A percentile compares a stretch with the other conserved stretches of the same genome.
Evolutionary conservation across 2,113 vertebrate genomes (phyloP).

Genomic region (Oceanodroma tethys): DNA sequence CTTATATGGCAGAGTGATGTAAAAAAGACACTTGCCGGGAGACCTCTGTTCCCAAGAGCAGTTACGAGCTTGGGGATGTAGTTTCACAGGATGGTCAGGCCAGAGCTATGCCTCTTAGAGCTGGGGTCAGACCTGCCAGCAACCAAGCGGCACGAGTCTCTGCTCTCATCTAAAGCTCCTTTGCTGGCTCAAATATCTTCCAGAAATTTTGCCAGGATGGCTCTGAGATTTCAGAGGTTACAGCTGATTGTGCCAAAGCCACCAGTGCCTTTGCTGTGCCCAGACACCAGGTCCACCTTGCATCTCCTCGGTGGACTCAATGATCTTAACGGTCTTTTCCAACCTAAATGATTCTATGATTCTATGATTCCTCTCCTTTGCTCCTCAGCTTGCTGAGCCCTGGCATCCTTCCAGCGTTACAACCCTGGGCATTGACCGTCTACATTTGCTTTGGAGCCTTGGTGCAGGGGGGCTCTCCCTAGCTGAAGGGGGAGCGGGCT

Average conservation of each 20-base stretch:
- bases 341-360: not conserved
- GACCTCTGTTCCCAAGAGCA: not conserved
- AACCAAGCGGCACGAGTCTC: not conserved
- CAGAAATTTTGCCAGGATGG: not conserved
- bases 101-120: not conserved
- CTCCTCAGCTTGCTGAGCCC: not conserved
- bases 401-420: not conserved
- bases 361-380: not conserved
- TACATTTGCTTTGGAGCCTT: not conserved
- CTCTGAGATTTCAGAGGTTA: not conserved
- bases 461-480: not conserved
- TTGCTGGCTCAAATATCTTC: not conserved
- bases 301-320: rapidly evolving
- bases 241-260: not conserved
- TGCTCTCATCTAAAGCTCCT: not conserved
- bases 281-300: not conserved
- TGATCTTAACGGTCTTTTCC: not conserved
- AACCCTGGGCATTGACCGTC: not conserved
- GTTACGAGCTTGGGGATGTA: not conserved
- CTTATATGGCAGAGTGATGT: not conserved
- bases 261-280: not conserved
- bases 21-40: not conserved
- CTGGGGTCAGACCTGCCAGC: not conserved
- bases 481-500: not conserved
- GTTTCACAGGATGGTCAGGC: not conserved